A percentile compares a stretch with the other conserved stretches of the same genome.
These are phyloP conservation scores for Diadema setosum DNA, from an alignment of 35 echinoderm and acorn worm genomes.

Conservation along the genomic window DNA sequence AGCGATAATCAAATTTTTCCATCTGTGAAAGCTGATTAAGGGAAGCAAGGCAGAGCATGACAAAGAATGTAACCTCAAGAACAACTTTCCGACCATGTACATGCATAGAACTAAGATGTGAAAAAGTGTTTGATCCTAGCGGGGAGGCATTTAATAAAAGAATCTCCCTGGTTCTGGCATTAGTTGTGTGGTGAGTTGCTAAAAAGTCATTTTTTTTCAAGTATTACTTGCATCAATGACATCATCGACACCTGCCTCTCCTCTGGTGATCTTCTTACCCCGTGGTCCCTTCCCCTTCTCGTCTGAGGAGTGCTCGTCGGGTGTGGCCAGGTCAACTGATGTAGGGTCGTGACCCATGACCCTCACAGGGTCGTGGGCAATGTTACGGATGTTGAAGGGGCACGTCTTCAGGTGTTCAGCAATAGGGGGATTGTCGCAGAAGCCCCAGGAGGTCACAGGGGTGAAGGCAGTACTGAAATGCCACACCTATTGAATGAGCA, in stretches of 20 bases:
- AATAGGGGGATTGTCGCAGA: constrained; percentile 68
- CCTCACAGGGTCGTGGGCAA: constrained; percentile 33
- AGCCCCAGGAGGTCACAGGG: constrained; percentile 67
- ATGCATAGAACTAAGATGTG: too few species aligned
- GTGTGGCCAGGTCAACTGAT: neutral
- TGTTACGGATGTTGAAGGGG: constrained; percentile 62
- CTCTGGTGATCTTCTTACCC: neutral
- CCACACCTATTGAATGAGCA: constrained; percentile 93
- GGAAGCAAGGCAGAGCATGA: too few species aligned
- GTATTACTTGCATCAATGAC: neutral
- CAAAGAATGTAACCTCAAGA: too few species aligned
- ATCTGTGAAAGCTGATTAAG: too few species aligned
- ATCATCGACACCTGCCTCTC: neutral
- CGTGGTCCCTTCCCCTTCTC: neutral
- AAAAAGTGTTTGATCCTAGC: too few species aligned
- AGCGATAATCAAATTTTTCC: too few species aligned
- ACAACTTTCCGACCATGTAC: too few species aligned
- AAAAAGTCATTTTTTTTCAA: neutral
- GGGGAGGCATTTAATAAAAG: too few species aligned
- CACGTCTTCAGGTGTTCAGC: constrained; percentile 72
- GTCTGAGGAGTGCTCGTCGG: neutral
- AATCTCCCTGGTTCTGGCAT: too few species aligned
- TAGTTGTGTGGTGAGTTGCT: too few species aligned
- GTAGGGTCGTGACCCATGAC: constrained; percentile 60
- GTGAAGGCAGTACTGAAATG: constrained; percentile 90